A percentile compares a stretch with the other conserved stretches of the same genome.
phyloP scores from a whole-genome alignment of 2,113 vertebrate species.

The Notarius quadriscutis region DNA sequence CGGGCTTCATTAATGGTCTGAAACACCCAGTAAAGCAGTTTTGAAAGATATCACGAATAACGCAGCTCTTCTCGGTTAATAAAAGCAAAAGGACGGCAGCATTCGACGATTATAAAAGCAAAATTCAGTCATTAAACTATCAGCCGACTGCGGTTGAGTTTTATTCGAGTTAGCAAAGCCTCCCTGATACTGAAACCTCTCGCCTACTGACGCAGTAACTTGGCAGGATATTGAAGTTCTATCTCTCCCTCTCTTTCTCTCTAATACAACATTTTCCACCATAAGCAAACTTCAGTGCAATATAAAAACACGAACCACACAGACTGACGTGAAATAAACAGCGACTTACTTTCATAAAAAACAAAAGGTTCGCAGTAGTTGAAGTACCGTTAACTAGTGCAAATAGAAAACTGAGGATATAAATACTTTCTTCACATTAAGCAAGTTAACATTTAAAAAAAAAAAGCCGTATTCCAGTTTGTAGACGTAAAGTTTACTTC shows the following conservation, averaged over 20 bases:
- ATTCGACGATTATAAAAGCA: background rate
- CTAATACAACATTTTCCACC: conserved; percentile 7
- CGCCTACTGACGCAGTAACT: conserved; percentile 74
- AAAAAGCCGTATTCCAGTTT: conserved; percentile 73
- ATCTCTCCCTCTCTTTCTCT: background rate
- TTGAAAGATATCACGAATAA: background rate
- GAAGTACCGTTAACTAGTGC: conserved; percentile 74
- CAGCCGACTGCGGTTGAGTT: conserved; percentile 2
- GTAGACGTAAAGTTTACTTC: conserved; percentile 62
- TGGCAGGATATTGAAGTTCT: conserved; percentile 57
- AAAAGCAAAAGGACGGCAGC: background rate
- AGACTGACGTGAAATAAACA: background rate
- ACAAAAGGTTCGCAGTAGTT: conserved; percentile 71
- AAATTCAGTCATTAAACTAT: background rate
- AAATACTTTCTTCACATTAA: conserved; percentile 75
- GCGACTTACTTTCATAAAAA: conserved; percentile 69
- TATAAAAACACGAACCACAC: background rate
- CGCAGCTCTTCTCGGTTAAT: background rate
- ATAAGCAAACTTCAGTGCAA: background rate
- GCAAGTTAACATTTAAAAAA: conserved; percentile 61
- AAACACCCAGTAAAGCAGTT: background rate
- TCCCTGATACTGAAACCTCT: conserved; percentile 58
- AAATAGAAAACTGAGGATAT: conserved; percentile 70
- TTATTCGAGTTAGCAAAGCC: conserved; percentile 54
- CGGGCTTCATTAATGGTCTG: background rate